Evolutionary conservation across 92 coral and sea anemone genomes (phyloP), one percentile per base, ranked within the genome.

Genomic region (Ricordea florida): DNA sequence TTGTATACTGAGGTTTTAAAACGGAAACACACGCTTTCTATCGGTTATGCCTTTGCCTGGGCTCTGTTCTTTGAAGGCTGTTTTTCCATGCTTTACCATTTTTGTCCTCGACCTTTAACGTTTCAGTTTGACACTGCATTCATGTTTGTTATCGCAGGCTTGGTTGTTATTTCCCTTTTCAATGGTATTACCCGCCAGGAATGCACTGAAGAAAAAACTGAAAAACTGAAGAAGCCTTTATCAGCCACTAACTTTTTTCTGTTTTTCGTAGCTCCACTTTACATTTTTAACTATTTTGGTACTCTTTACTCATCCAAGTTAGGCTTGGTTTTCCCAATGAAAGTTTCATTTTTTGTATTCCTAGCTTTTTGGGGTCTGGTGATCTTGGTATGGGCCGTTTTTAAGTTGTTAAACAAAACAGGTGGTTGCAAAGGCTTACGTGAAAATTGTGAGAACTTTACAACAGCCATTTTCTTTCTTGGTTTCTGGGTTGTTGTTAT

Each of bases 41-140:
- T 87, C 5, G 89, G 88, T 4, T 93, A 93, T 56, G 93, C 98
- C 10, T 85, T 90, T 60, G 89, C 97, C 1, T 90, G 97, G 98
- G 90, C 98, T 4, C 52, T 93, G 44, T 32, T 77, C 20, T 90
- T 93, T 18, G 93, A 90, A 43, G 98, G 98, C 0, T 32, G 79
- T 14, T 93, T 93, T 59, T 93, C 98, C 2, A 74, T 85, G 14
- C 79, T 83, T 43, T 93, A 93, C 53, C 98, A 93, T 32, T 53
- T 93, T 21, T 90, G 98, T 15, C 98, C 98, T 10, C 82, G 91
- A 32, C 79, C 83, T 45, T 41, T 93, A 58, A 93, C 96, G 3
- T 93, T 93, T 48, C 98, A 93, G 86, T 93, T 93, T 36, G 98
- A 93, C 69, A 80, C 90, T 2, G 96, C 96, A 0, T 93, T 93